Conservation (phyloP, 2,797 vertebrate genomes). For the Thamnophis elegans region DNA sequence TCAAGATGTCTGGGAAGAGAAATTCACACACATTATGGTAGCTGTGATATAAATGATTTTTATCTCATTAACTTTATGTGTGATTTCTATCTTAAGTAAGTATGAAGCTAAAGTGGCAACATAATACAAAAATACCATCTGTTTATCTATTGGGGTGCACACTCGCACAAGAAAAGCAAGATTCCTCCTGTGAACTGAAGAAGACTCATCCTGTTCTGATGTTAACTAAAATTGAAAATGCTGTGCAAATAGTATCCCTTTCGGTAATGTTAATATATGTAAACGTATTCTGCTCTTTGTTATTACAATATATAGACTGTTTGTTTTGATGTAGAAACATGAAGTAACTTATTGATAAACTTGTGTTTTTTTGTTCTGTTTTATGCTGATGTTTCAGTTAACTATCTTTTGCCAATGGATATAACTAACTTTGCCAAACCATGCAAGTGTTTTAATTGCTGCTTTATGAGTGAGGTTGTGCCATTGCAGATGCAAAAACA, state of each 20-base stretch:
- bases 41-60: background rate
- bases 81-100: background rate
- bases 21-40: background rate
- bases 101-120: background rate
- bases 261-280: background rate
- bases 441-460: background rate
- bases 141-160: background rate
- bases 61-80: background rate
- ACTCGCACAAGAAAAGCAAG: background rate
- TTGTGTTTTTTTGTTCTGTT: background rate
- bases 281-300: background rate
- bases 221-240: background rate
- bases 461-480: background rate
- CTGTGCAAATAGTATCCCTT: background rate
- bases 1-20: background rate
- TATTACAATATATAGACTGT: background rate
- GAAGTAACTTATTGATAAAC: slow-evolving; percentile 31
- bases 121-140: background rate
- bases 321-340: background rate
- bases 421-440: background rate
- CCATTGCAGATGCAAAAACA: background rate
- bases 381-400: slow-evolving; percentile 14
- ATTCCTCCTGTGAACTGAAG: background rate
- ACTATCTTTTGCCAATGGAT: background rate
- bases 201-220: background rate